Evolutionary conservation across 2,888 invertebrate genomes (phyloP), one percentile per base, ranked within the genome.

Genomic region (Acleris laterana): DNA sequence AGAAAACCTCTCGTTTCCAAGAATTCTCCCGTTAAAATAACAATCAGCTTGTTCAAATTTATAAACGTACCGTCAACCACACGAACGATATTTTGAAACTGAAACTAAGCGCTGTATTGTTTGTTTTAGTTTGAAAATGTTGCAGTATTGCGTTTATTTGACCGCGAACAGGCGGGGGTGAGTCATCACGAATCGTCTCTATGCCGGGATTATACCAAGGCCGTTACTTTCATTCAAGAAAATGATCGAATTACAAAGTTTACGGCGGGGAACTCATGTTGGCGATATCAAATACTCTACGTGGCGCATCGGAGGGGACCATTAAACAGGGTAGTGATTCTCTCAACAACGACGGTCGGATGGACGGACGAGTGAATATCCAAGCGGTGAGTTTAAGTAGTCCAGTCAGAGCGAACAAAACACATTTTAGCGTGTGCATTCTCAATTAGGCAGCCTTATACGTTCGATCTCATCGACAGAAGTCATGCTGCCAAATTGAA

Each of bases 181-280:
- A 89, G 75, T 88, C 87, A 88, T 38, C 13, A 38, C 13, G 13
- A 13, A 13, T 13, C 79, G 86, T 83, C 85, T 73, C 85, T 78
- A 83, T 76, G 82, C 84, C 79, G 77, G 83, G 82, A 85, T 84
- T 84, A 82, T 78, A 77, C 74, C 89, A 88, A 89, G 89, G 89
- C 83, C 88, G 87, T 78, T 80, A 80, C 79, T 84, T 86, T 82
- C 81, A 73, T 84, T 82, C 83, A 82, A 81, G 76, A 80, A 81
- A 77, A 81, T 82, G 80, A 82, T 71, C 72, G 69, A 72, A 72
- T 69, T 65, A 44, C 65, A 65, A n/a, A 44, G n/a, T 49, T 57
- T 46, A 57, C n/a, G 25, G 7, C 57, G 46, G 46, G 57, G 25
- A 57, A 57, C 25, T 25, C 22, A 25, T 20, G 42, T 46, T 20